Evolutionary conservation across 2,113 vertebrate genomes (phyloP).

Genomic region (Gavia stellata): DNA sequence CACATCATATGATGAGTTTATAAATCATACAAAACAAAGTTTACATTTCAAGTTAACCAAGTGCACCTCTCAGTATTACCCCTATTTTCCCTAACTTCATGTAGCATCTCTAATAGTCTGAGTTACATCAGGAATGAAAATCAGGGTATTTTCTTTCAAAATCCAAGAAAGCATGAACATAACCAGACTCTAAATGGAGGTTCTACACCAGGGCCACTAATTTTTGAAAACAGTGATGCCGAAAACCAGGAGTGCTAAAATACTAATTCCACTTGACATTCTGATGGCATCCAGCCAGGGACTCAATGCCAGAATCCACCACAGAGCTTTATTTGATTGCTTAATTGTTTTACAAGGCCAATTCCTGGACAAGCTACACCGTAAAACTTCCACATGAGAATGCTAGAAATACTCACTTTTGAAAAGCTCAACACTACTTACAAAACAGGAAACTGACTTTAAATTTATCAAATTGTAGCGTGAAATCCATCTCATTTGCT

Average conservation of each 20-base stretch:
- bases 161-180: not conserved
- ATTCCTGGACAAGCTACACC: conserved; percentile 3
- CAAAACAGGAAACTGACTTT: not conserved
- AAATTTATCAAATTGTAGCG: not conserved
- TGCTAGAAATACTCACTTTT: not conserved
- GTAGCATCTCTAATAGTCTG: not conserved
- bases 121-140: not conserved
- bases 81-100: not conserved
- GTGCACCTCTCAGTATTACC: not conserved
- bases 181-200: not conserved
- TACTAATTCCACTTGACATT: conserved; percentile 45
- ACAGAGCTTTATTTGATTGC: conserved; percentile 52
- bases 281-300: conserved; percentile 36
- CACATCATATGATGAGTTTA: not conserved
- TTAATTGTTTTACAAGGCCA: conserved; percentile 56
- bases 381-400: conserved; percentile 20
- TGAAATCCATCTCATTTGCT: not conserved
- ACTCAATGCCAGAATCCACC: conserved; percentile 18
- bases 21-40: not conserved
- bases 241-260: conserved; percentile 16
- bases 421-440: not conserved
- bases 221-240: not conserved
- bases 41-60: not conserved
- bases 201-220: not conserved
- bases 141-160: not conserved